Conservation (phyloP, 1,140 invertebrate species). For the Drosophila rhopaloa region DNA sequence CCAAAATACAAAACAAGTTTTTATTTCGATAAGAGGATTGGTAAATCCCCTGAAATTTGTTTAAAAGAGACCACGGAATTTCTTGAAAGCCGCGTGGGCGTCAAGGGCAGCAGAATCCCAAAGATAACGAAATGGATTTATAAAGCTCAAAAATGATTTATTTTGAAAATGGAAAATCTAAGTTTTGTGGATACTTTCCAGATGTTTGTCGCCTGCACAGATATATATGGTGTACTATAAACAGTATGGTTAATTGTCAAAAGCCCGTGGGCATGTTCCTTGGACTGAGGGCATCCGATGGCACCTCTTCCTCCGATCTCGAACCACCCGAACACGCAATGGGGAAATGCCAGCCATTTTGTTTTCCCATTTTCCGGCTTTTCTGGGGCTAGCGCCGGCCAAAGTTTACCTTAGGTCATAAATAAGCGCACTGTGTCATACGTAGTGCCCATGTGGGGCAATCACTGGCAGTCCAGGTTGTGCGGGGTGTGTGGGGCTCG, state of each 20-base stretch:
- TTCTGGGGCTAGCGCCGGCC: constrained; percentile 40
- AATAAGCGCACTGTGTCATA: constrained; percentile 61
- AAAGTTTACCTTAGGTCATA: constrained; percentile 66
- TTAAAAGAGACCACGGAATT: not conserved
- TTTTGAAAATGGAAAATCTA: not conserved
- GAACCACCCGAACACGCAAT: constrained; percentile 30
- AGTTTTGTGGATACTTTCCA: not conserved
- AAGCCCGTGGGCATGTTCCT: constrained; percentile 26
- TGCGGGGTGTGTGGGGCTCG: constrained; percentile 7
- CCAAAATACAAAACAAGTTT: not conserved
- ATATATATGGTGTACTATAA: not conserved
- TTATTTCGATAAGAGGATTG: not conserved
- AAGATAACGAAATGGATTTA: not conserved
- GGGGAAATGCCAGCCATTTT: constrained; percentile 41
- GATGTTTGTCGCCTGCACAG: constrained; percentile 30
- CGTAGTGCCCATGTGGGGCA: constrained; percentile 59
- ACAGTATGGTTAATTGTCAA: constrained; percentile 44
- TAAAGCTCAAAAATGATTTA: not conserved
- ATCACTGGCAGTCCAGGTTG: constrained; percentile 38
- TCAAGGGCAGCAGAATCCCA: not conserved
- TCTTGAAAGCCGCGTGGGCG: not conserved
- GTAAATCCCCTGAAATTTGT: not conserved
- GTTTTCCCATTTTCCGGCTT: not conserved
- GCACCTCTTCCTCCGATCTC: constrained; percentile 10
- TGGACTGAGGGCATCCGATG: not conserved